Conservation (phyloP, 2,888 invertebrate genomes). For the Hydriomena furcata region DNA sequence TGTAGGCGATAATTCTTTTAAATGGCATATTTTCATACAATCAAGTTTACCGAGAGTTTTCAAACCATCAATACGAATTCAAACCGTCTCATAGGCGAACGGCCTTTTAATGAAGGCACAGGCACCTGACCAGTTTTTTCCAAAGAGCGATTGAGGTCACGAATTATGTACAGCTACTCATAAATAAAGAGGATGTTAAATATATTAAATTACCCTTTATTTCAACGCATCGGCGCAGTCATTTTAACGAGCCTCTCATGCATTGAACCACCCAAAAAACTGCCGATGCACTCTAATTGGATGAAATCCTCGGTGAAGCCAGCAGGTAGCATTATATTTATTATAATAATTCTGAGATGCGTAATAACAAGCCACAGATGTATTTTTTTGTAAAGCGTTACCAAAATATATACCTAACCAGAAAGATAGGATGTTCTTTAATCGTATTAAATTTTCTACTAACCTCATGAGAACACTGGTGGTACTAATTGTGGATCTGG, state of each 20-base stretch:
- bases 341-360: constrained; percentile 11
- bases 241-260: constrained; percentile 73
- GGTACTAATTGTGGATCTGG: too few relatives aligned
- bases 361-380: constrained; percentile 13
- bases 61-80: background rate
- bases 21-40: constrained; percentile 8
- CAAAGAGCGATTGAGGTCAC: constrained; percentile 65
- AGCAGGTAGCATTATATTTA: constrained; percentile 9
- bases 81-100: background rate
- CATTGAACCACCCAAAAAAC: constrained; percentile 55
- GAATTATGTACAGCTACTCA: constrained; percentile 55
- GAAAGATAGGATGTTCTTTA: too few relatives aligned
- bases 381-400: constrained; percentile 10
- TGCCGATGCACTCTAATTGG: constrained; percentile 60
- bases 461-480: too few relatives aligned
- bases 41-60: background rate
- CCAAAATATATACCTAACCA: too few relatives aligned
- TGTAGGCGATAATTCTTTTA: constrained; percentile 11
- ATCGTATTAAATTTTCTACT: too few relatives aligned
- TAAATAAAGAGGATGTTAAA: constrained; percentile 63
- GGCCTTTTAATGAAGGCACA: constrained; percentile 12
- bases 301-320: constrained; percentile 47
- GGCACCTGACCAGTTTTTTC: constrained; percentile 39
- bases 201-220: constrained; percentile 65
- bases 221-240: constrained; percentile 50